Conservation (phyloP, 2,888 invertebrate genomes). For the Phasia obesa region DNA sequence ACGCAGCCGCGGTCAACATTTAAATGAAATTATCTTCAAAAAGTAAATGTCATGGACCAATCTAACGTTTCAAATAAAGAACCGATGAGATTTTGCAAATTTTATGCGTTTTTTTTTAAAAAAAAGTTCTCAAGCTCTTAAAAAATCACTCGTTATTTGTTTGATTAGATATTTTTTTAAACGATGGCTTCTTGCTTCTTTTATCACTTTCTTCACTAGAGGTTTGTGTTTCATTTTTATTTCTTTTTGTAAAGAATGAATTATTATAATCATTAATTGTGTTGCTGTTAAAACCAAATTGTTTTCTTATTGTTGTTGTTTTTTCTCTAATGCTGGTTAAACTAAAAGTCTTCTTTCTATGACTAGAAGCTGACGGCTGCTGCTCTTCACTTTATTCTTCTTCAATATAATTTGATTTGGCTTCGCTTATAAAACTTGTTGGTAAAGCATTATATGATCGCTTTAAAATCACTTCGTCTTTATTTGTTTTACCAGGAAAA, state of each 20-base stretch:
- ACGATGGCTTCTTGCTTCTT: neutral
- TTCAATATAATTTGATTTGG: conserved; percentile 37
- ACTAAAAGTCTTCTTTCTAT: neutral
- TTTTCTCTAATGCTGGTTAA: neutral
- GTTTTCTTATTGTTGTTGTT: neutral
- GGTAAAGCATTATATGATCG: neutral
- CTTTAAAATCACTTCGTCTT: conserved; percentile 26
- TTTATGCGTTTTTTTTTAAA: too few relatives aligned
- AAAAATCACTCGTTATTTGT: too few relatives aligned
- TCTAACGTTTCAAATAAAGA: too few relatives aligned
- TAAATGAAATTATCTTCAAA: too few relatives aligned
- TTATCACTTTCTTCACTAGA: conserved; percentile 18
- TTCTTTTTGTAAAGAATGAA: neutral
- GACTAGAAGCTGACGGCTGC: neutral
- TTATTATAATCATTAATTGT: neutral
- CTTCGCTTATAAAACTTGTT: conserved; percentile 9
- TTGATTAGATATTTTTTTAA: neutral
- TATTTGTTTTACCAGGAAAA: conserved; percentile 58
- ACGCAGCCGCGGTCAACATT: too few relatives aligned
- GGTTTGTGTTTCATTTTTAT: neutral
- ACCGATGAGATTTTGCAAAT: too few relatives aligned
- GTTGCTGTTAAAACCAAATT: neutral
- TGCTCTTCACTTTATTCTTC: neutral
- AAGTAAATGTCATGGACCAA: too few relatives aligned
- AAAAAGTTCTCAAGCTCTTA: too few relatives aligned